Conservation (phyloP, 2,113 vertebrate genomes). For the Oreochromis spilurus region DNA sequence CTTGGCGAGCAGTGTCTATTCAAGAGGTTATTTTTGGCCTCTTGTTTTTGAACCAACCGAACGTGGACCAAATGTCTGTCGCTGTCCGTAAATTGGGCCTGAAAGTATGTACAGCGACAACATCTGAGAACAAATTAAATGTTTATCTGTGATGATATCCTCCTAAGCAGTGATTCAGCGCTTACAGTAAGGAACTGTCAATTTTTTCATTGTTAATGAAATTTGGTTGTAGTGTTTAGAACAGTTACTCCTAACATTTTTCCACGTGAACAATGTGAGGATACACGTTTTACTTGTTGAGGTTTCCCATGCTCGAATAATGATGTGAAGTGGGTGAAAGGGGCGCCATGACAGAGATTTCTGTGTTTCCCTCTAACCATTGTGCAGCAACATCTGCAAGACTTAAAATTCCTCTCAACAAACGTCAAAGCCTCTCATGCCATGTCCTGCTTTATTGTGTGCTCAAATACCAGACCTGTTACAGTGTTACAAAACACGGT, state of each 20-base stretch:
- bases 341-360: neutral
- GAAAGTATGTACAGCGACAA: neutral
- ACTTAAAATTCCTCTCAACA: neutral
- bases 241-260: constrained; percentile 24
- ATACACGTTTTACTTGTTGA: constrained; percentile 35
- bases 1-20: constrained; percentile 25
- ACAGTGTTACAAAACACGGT: neutral
- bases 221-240: constrained; percentile 49
- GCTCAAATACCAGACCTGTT: neutral
- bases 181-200: constrained; percentile 8
- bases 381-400: neutral
- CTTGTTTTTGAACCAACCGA: constrained; percentile 43
- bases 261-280: constrained; percentile 61
- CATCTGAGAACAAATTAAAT: neutral
- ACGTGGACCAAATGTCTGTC: constrained; percentile 39
- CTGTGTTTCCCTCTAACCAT: neutral
- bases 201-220: constrained; percentile 21
- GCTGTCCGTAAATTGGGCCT: neutral
- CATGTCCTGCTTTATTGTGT: neutral
- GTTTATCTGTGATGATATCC: neutral
- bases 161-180: neutral
- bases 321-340: constrained; percentile 30
- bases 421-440: neutral
- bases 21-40: constrained; percentile 52
- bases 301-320: constrained; percentile 29